Conservation (phyloP, 2,888 invertebrate species). For the Hydrotaea diabolus region DNA sequence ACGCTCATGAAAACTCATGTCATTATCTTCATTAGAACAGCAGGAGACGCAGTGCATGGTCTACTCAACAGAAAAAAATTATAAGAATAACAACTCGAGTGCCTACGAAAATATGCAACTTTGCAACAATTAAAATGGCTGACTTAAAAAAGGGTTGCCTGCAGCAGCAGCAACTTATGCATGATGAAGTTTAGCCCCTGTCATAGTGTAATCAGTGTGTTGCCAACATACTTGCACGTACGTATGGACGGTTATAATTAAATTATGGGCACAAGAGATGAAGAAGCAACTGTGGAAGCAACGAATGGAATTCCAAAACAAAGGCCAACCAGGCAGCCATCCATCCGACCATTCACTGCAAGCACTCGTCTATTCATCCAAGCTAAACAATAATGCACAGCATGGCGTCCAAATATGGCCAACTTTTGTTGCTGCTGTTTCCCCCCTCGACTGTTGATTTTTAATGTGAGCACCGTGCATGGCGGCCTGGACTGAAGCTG, state of each 20-base stretch:
- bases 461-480: slow-evolving; percentile 40
- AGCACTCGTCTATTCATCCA: slow-evolving; percentile 2
- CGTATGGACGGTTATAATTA: slow-evolving; percentile 55
- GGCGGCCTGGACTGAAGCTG: no score
- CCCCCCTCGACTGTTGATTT: slow-evolving; percentile 26
- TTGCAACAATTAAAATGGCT: slow-evolving; percentile 60
- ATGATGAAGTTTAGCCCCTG: neutral
- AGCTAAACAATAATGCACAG: slow-evolving; percentile 49
- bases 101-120: slow-evolving; percentile 42
- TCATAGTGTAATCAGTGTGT: neutral
- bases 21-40: slow-evolving; percentile 60
- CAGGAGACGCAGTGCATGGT: slow-evolving; percentile 32
- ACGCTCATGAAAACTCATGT: slow-evolving; percentile 8
- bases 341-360: slow-evolving; percentile 2
- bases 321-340: slow-evolving; percentile 27
- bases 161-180: neutral
- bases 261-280: slow-evolving; percentile 40
- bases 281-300: neutral
- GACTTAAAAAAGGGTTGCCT: slow-evolving; percentile 34
- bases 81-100: neutral
- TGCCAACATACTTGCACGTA: neutral
- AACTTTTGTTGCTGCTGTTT: slow-evolving; percentile 55
- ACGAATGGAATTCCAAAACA: slow-evolving; percentile 33
- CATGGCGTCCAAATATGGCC: slow-evolving; percentile 70
- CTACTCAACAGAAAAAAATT: neutral